Evolutionary conservation across 2,888 invertebrate genomes (phyloP), one percentile per base, ranked within the genome.

Genomic region (Clistopyga incitator): DNA sequence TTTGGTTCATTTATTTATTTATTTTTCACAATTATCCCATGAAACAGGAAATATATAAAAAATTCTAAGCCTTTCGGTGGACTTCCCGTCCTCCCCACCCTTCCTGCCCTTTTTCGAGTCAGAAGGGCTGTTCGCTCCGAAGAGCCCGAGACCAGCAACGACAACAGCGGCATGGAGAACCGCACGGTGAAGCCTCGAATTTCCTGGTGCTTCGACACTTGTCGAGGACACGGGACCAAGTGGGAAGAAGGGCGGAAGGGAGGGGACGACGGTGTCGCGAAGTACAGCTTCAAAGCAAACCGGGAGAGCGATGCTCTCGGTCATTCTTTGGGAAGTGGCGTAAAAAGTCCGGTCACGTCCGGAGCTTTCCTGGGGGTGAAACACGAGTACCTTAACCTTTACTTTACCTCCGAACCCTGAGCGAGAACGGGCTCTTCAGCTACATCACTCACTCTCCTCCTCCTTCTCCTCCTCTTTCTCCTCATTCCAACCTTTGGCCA

Each of bases 331-430:
- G 88, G 82, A 87, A 88, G 87, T 86, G 85, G 87, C 85, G 87
- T 88, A 88, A 87, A 83, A 87, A 92, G 90, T 91, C 92, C 88
- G 84, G 91, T 92, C 92, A 92, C 92, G 92, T 91, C 68, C 87
- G 81, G 61, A 10, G 84, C 78, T 85, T 91, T 89, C 67, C 87
- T 78, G 65, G 85, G 88, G 85, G 84, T 85, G 89, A 90, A 90
- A 90, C 90, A 90, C 88, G 90, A 90, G 90, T 89, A 88, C 89
- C 90, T 89, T 90, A 91, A 91, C 91, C 91, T 91, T 91, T 91
- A 88, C 89, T 87, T 85, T 87, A 83, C 86, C 82, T 82, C 82
- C 56, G 72, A 79, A 74, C 84, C 65, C 68, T 64, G 64, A 76
- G 71, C 81, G 56, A 79, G 67, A 78, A 47, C 61, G 52, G 54